Evolutionary conservation across 2,797 vertebrate species (phyloP), one percentile per base, ranked within the genome.

Genomic region (Steatocranus sp.): DNA sequence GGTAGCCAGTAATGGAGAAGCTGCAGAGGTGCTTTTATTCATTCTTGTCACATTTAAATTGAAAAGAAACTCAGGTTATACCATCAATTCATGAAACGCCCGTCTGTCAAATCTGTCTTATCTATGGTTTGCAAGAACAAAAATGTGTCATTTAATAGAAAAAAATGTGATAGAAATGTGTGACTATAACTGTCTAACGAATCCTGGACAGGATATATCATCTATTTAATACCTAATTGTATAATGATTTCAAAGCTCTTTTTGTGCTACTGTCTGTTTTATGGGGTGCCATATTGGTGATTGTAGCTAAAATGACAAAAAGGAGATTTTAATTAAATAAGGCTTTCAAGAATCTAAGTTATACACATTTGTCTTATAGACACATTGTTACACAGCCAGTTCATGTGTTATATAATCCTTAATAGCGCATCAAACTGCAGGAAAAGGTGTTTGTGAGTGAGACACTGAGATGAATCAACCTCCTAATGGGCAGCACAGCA

Each of bases 81-180:
- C 92, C 90, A 95, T 96, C 92, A 93, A 94, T 96, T 95, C 91
- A 92, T 18, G 10, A 87, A 87, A 78, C 87, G 90, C 90, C 91
- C 85, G 85, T 92, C 92, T 92, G 93, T 94, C 93, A 90, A 95
- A 95, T 95, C 95, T 95, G 95, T 90, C 91, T 95, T 96, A 95
- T 96, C 94, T 94, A 79, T 78, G 84, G 84, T 92, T 87, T 92
- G 93, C 94, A 94, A 94, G 93, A 95, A 94, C 92, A 95, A 90
- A 94, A 94, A 93, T 82, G 87, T 92, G 91, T 94, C 90, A 93
- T 89, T 93, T 92, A 87, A 92, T 90, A 87, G 89, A 94, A 93
- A 94, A 49, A 94, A 93, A 93, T 91, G 88, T 80, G 83, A 93
- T 87, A 80, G 88, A 93, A 93, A 89, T 84, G 75, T 86, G 50